Base-by-base conservation (phyloP, 2,113 vertebrate genomes). In the Clarias batrachus region DNA sequence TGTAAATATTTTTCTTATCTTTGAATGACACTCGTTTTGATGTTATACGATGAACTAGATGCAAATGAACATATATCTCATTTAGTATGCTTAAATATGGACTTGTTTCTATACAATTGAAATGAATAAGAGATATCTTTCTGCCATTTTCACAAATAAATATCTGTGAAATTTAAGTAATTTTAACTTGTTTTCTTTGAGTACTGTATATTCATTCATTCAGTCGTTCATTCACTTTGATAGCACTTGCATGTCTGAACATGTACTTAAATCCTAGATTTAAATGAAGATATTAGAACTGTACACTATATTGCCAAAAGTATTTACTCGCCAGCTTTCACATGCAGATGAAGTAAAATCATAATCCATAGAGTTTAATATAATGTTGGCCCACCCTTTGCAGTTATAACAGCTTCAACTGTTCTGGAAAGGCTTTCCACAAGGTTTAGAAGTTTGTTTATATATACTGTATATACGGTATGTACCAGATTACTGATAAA, bases 161-260 rank as follows among this genome's bases (percentile, higher is more conserved):
- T 41, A 6, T 48, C 48, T 48, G 6, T 7, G 0, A 48, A 48
- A 48, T 48, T 6, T 48, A 48, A 48, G 7, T 48, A 48, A 48
- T 48, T 48, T 48, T 48, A 7, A 48, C 48, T 48, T 48, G 48
- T 30, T 14, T 13, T 66, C n/a, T 30, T 68, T 68, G 12, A 41
- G 48, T 48, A 48, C 13, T 68, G 3, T 66, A 12, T 27, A 66
- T 25, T 1, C 9, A n/a, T 3, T 66, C 7, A 27, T 27, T 30
- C 0, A 27, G 14, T 30, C 0, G 6, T 30, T 30, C 2, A 4
- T n/a, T 1, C 4, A 13, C 14, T 27, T 30, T 6, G 13, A 68
- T 70, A 33, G 66, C 17, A 37, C 30, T 71, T n/a, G 10, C 23
- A 66, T 27, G 65, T 65, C 25, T 33, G 27, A 17, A 70, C 19